Conservation (phyloP, 2,797 vertebrate genomes). For the Acomys russatus region DNA sequence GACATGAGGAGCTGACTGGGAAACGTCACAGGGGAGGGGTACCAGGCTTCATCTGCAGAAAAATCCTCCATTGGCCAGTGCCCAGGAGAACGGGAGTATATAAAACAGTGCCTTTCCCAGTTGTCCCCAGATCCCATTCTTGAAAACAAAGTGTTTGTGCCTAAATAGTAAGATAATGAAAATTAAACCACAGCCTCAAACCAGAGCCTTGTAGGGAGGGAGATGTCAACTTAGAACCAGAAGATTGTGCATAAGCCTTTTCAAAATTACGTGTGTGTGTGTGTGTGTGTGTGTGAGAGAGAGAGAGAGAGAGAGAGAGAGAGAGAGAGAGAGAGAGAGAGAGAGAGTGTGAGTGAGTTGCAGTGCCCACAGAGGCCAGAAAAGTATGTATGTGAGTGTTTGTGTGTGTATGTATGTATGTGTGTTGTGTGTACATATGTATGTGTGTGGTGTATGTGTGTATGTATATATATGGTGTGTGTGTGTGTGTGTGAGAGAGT, state of each 20-base stretch:
- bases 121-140: neutral
- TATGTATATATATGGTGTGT: neutral
- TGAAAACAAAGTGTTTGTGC: neutral
- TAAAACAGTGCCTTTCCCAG: neutral
- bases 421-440: neutral
- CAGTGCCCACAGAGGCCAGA: too few relatives aligned
- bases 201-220: neutral
- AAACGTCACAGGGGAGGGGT: rapidly evolving
- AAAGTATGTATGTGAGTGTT: neutral
- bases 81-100: neutral
- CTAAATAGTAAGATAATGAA: neutral
- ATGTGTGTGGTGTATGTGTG: neutral
- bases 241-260: neutral
- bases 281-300: too few relatives aligned
- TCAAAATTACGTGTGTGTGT: neutral
- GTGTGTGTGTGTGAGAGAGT: neutral
- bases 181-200: too few relatives aligned
- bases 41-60: neutral
- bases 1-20: too few relatives aligned
- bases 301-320: too few relatives aligned
- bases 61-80: neutral
- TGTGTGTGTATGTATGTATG: neutral
- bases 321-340: too few relatives aligned
- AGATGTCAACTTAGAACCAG: neutral
- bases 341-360: too few relatives aligned